Evolutionary conservation across 2,797 vertebrate species (phyloP), one percentile per base, ranked within the genome.

Genomic region (Tolypeutes matacus): DNA sequence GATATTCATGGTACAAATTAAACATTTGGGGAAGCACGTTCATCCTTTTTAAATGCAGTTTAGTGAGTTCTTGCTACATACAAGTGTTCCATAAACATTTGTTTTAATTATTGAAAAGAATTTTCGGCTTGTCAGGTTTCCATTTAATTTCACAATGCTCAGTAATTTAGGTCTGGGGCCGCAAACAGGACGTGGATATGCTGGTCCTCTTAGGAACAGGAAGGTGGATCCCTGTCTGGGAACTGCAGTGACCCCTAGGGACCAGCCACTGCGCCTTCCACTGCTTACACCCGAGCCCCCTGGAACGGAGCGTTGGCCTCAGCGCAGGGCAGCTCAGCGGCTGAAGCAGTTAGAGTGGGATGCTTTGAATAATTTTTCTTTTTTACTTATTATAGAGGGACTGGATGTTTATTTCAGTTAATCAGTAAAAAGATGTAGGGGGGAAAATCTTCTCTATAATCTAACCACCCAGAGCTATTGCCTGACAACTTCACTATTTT

Each of bases 121-220:
- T 82, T 70, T 89, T 86, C 72, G 87, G 31, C 34, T 87, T 53
- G n/a, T 81, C 51, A 91, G 53, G 42, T 20, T 67, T 62, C 21
- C 62, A 56, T 75, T 90, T 84, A 51, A 88, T 84, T 94, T 94
- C 25, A 76, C 9, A 56, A 18, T n/a, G 4, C 31, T 72, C 15
- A 25, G 13, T 49, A 27, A 64, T 46, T 60, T 64, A 51, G 23
- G 18, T 87, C 60, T 72, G 91, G 77, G 83, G 23, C 36, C 31
- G 17, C 23, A 84, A 46, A 67, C 5, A 25, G 15, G 36, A 11
- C 12, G 49, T 20, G 25, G 13, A 29, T 23, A n/a, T 51, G 49
- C 17, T 29, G 6, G n/a, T 53, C 4, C 34, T 72, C 34, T 20
- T 77, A 20, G 86, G 65, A 5, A 10, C 25, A 14, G 83, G 64